Percentiles rank a stretch among this genome's conserved stretches.
Conservation (phyloP, 1,140 invertebrate species). For the Pissodes strobi region DNA sequence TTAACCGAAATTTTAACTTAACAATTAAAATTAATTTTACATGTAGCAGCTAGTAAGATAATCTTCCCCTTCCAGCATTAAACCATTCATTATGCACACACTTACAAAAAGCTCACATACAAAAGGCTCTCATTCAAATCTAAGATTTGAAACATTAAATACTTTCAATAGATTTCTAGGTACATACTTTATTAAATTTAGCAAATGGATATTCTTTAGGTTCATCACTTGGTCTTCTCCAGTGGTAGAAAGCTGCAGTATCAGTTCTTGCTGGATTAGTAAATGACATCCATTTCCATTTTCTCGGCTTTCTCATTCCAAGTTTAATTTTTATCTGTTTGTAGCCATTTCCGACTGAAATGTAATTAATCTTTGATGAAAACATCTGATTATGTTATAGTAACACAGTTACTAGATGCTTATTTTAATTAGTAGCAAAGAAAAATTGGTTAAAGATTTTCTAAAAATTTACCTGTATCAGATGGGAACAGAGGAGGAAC, state of each 20-base stretch:
- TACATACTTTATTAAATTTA: conserved; percentile 86
- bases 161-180: neutral
- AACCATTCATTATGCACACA: too few species aligned
- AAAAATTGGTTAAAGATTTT: neutral
- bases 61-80: too few species aligned
- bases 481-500: conserved; percentile 81
- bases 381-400: neutral
- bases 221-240: conserved; percentile 87
- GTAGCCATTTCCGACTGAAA: conserved; percentile 74
- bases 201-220: conserved; percentile 97
- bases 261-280: conserved; percentile 94
- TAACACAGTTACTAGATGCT: neutral
- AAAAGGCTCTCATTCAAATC: too few species aligned
- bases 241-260: conserved; percentile 87
- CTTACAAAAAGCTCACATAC: too few species aligned
- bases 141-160: neutral
- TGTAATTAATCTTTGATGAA: too few species aligned
- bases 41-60: too few species aligned
- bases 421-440: neutral
- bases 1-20: too few species aligned
- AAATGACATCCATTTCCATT: conserved; percentile 97
- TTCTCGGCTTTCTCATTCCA: conserved; percentile 89
- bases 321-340: conserved; percentile 94
- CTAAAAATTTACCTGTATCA: conserved; percentile 68
- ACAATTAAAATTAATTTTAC: too few species aligned